Evolutionary conservation across 35 echinoderm and acorn worm species (phyloP).

Genomic region (Ptychodera flava): DNA sequence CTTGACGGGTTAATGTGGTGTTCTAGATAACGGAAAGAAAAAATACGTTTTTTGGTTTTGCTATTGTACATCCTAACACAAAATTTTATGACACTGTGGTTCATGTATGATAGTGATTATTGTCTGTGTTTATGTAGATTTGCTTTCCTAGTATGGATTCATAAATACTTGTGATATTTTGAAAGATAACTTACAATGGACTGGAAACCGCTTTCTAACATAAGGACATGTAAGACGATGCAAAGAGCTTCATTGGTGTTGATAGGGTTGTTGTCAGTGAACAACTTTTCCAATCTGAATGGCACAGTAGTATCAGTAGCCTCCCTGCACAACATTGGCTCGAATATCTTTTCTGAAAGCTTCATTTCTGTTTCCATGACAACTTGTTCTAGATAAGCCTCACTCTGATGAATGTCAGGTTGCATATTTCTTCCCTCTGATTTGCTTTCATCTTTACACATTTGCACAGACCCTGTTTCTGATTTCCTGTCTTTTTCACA

Average conservation of each 20-base stretch:
- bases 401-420: not conserved
- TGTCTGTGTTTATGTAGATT: no score
- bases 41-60: no score
- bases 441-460: slow-evolving; percentile 17
- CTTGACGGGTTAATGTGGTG: no score
- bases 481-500: not conserved
- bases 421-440: not conserved
- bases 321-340: slow-evolving; percentile 48
- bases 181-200: slow-evolving; percentile 29
- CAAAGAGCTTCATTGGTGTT: slow-evolving; percentile 45
- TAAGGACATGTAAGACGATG: slow-evolving; percentile 69
- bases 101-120: no score
- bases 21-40: no score
- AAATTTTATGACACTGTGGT: no score
- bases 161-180: no score
- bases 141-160: no score
- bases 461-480: slow-evolving; percentile 10
- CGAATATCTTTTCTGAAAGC: slow-evolving; percentile 1
- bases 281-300: slow-evolving; percentile 45
- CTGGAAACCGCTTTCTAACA: slow-evolving; percentile 76
- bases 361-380: not conserved
- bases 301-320: slow-evolving; percentile 33
- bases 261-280: slow-evolving; percentile 22
- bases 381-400: not conserved
- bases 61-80: no score